Base-by-base conservation (phyloP, 1,140 invertebrate species). In the Aphaenogaster floridana region DNA sequence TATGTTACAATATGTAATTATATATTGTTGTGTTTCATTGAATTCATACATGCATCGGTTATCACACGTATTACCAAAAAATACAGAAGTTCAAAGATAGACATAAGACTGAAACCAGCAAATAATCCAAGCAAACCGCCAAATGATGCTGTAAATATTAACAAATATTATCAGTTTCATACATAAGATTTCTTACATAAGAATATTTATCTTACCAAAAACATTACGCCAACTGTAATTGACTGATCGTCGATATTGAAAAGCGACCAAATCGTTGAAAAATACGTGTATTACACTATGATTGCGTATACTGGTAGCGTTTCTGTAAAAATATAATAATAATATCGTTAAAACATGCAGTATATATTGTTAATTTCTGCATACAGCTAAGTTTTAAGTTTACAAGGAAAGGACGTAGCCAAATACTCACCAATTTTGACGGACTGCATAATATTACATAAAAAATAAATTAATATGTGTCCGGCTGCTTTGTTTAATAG, bases 31-130 rank as follows among this genome's bases (percentile, higher is more conserved):
- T 48, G 3, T 59, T 81, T 59, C 8, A 42, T 68, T 28, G 21
- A 54, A 61, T 89, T 64, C 50, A 61, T 61, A 36, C 52, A 87
- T 76, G 17, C 86, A 80, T 96, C 95, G 63, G 94, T 95, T 42
- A 96, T 90, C 0, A 96, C 88, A 15, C 96, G 93, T 87, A 96
- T 93, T 2, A 96, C 93, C 78, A 97, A 96, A 88, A 97, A 97
- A 80, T 97, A 96, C 5, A 97, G 36, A 57, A 97, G 94, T 91
- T 97, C 97, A 59, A 97, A 96, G 1, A 95, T 96, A 0, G 97
- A 96, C 77, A 97, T 96, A n/a, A 97, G 95, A 69, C 97, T 97
- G 90, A 97, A 97, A 2, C 97, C 97, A 39, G 97, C 95, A 92
- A 97, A 97, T 34, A 97, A 92, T 28, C 97, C 96, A 0, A 97